Evolutionary conservation across 1,140 invertebrate species (phyloP).

Genomic region (Trachymyrmex cornetzi): DNA sequence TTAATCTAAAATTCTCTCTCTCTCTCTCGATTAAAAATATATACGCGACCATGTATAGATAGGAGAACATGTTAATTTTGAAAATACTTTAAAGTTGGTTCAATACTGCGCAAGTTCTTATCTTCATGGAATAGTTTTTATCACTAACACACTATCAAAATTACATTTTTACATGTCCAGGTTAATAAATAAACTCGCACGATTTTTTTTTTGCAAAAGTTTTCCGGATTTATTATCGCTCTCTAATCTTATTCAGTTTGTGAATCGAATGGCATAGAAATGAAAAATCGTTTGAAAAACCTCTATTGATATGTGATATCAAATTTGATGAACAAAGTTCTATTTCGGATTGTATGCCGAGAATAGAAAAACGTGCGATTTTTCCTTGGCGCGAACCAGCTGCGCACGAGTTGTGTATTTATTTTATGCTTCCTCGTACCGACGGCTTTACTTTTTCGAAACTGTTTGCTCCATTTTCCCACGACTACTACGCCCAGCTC

Average conservation of each 20-base stretch:
- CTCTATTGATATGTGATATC: constrained; percentile 18
- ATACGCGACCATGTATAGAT: background rate
- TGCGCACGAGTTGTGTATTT: constrained; percentile 38
- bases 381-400: constrained; percentile 7
- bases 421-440: background rate
- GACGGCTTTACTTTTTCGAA: constrained; percentile 40
- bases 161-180: background rate
- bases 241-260: constrained; percentile 1
- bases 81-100: constrained; percentile 4
- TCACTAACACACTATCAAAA: background rate
- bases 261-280: background rate
- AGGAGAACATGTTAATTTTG: background rate
- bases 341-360: background rate
- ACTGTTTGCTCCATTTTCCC: constrained; percentile 44
- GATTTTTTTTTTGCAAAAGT: constrained; percentile 9
- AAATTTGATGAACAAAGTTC: constrained; percentile 50
- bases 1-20: background rate
- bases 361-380: constrained; percentile 17
- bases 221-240: background rate
- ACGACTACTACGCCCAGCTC: constrained; percentile 19
- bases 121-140: constrained; percentile 13
- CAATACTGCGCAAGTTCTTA: background rate
- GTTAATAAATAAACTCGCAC: constrained; percentile 9
- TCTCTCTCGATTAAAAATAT: background rate
- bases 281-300: constrained; percentile 13